These are phyloP conservation scores for Hippocampus mohnikei DNA, from an alignment of 2,113 vertebrate genomes.

Conservation along the genomic window DNA sequence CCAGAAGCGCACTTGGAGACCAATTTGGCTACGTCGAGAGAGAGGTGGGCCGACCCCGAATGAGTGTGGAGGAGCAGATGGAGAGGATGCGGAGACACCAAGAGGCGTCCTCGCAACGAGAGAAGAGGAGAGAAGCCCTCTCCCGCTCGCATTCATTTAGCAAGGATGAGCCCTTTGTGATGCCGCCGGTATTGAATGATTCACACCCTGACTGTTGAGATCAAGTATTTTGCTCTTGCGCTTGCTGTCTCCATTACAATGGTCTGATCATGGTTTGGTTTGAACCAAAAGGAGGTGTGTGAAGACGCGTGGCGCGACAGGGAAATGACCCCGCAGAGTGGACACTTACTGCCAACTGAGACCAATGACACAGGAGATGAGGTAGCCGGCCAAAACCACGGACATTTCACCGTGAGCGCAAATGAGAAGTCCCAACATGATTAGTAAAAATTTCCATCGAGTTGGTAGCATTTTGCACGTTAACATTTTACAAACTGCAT, in stretches of 20 bases:
- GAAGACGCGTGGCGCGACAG: slow-evolving; percentile 14
- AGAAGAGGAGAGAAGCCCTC: slow-evolving; percentile 79
- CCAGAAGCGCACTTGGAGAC: slow-evolving; percentile 82
- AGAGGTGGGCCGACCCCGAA: slow-evolving; percentile 79
- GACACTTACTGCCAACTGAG: neutral
- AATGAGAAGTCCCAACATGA: too few relatives aligned
- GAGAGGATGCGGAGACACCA: slow-evolving; percentile 90
- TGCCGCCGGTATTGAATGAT: slow-evolving; percentile 70
- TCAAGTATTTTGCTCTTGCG: neutral
- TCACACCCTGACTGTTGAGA: neutral
- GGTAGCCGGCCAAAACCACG: slow-evolving; percentile 16
- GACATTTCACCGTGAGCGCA: too few relatives aligned
- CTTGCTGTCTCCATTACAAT: neutral
- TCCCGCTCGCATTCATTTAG: slow-evolving; percentile 73
- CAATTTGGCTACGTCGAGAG: slow-evolving; percentile 79
- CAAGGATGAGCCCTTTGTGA: slow-evolving; percentile 73
- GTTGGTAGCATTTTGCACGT: too few relatives aligned
- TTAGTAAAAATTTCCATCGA: too few relatives aligned
- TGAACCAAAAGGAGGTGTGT: slow-evolving; percentile 20
- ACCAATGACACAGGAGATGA: slow-evolving; percentile 20
- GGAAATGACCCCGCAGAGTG: neutral
- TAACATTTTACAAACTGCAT: too few relatives aligned
- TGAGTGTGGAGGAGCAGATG: slow-evolving; percentile 95
- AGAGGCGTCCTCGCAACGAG: slow-evolving; percentile 82
- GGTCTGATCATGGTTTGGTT: neutral